These are phyloP conservation scores for Limenitis camilla DNA, from an alignment of 2,888 invertebrate genomes.

Conservation along the genomic window DNA sequence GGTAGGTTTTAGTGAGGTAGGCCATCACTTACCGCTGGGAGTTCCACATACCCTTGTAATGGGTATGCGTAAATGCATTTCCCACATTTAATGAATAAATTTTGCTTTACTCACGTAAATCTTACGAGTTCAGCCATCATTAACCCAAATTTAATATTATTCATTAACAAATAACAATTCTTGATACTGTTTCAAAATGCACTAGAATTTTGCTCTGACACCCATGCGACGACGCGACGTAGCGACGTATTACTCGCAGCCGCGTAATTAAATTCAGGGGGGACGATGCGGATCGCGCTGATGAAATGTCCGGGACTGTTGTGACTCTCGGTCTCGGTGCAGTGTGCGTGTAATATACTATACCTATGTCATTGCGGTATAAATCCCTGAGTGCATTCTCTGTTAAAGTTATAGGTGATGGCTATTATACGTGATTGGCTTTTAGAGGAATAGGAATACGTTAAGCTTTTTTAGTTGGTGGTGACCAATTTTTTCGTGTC, in stretches of 20 bases:
- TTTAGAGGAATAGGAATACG: not conserved
- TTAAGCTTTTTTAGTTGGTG: not conserved
- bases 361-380: slow-evolving; percentile 7
- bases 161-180: not conserved
- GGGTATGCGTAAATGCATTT: too few species aligned
- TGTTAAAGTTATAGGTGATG: not conserved
- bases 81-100: too few species aligned
- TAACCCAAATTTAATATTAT: slow-evolving; percentile 1
- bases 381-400: slow-evolving; percentile 4
- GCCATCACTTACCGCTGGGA: too few species aligned
- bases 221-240: slow-evolving; percentile 28
- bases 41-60: too few species aligned
- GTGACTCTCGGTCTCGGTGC: not conserved
- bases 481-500: not conserved
- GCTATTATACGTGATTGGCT: not conserved
- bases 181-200: slow-evolving; percentile 10
- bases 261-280: slow-evolving; percentile 44
- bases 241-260: slow-evolving; percentile 34
- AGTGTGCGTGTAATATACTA: not conserved
- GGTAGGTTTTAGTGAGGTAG: too few species aligned
- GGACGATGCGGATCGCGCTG: slow-evolving; percentile 20
- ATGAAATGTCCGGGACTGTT: slow-evolving; percentile 30
- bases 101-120: too few species aligned
- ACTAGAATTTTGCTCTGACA: slow-evolving; percentile 18
- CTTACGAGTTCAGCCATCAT: not conserved